Evolutionary conservation across 2,888 invertebrate species (phyloP).

Genomic region (Clunio marinus): DNA sequence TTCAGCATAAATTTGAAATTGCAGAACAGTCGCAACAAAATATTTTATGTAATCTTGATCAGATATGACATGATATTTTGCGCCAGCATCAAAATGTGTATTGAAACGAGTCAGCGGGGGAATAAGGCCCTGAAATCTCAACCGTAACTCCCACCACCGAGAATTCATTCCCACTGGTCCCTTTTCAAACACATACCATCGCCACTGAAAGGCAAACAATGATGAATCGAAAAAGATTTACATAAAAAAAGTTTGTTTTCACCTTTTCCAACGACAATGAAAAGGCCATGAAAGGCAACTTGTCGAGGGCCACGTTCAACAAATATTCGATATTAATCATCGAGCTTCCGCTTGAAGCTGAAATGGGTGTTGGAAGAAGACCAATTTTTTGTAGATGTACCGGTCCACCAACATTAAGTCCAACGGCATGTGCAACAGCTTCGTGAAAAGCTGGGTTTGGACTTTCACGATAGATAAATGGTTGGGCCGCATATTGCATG

Average conservation of each 20-base stretch:
- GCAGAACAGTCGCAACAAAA: slow-evolving; percentile 74
- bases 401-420: slow-evolving; percentile 71
- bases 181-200: slow-evolving; percentile 73
- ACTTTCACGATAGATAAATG: slow-evolving; percentile 71
- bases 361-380: slow-evolving; percentile 60
- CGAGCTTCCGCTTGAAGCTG: slow-evolving; percentile 42
- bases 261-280: slow-evolving; percentile 77
- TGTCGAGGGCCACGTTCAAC: slow-evolving; percentile 72
- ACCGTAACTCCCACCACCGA: slow-evolving; percentile 70
- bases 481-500: slow-evolving; percentile 70
- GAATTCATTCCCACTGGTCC: slow-evolving; percentile 68
- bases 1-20: slow-evolving; percentile 80
- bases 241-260: slow-evolving; percentile 41
- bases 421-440: slow-evolving; percentile 75
- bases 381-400: slow-evolving; percentile 70
- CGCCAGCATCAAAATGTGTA: slow-evolving; percentile 75
- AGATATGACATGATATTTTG: slow-evolving; percentile 76
- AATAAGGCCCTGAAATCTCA: slow-evolving; percentile 68
- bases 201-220: slow-evolving; percentile 58
- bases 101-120: slow-evolving; percentile 67
- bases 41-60: slow-evolving; percentile 71
- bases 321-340: slow-evolving; percentile 52
- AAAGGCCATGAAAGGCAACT: slow-evolving; percentile 73
- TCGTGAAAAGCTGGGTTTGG: slow-evolving; percentile 85
- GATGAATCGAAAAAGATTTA: neutral